phyloP scores from a whole-genome alignment of 2,113 vertebrate genomes.

The Arizona elegans region DNA sequence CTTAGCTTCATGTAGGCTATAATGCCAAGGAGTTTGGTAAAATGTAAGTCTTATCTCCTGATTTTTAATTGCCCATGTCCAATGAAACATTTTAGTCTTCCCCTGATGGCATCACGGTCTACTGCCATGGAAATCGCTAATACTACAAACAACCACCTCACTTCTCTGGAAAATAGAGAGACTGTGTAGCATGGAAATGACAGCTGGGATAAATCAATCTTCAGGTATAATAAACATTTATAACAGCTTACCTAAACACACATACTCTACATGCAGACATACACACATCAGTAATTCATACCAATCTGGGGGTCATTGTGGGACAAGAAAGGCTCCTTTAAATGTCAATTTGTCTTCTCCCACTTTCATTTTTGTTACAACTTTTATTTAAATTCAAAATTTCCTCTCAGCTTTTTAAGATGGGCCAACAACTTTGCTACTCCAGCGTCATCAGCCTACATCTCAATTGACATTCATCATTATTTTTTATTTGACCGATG shows the following conservation, averaged over 20 bases:
- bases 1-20: constrained; percentile 49
- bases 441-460: neutral
- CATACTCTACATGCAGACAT: neutral
- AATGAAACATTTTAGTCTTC: constrained; percentile 58
- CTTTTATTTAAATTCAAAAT: neutral
- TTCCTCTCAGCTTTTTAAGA: neutral
- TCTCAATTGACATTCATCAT: neutral
- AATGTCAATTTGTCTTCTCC: neutral
- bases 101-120: constrained; percentile 69
- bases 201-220: constrained; percentile 32
- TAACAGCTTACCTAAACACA: neutral
- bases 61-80: constrained; percentile 66
- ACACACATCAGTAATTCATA: neutral
- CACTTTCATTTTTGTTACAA: neutral
- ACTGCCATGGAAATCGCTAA: constrained; percentile 66
- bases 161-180: constrained; percentile 53
- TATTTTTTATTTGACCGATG: neutral
- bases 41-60: constrained; percentile 63
- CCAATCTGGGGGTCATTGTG: neutral
- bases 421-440: neutral
- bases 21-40: constrained; percentile 59
- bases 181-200: constrained; percentile 43
- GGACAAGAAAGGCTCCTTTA: neutral
- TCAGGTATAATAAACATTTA: constrained; percentile 22
- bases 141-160: constrained; percentile 66